These are phyloP conservation scores for Helostoma temminkii DNA, from an alignment of 2,797 vertebrate genomes.

Conservation along the genomic window DNA sequence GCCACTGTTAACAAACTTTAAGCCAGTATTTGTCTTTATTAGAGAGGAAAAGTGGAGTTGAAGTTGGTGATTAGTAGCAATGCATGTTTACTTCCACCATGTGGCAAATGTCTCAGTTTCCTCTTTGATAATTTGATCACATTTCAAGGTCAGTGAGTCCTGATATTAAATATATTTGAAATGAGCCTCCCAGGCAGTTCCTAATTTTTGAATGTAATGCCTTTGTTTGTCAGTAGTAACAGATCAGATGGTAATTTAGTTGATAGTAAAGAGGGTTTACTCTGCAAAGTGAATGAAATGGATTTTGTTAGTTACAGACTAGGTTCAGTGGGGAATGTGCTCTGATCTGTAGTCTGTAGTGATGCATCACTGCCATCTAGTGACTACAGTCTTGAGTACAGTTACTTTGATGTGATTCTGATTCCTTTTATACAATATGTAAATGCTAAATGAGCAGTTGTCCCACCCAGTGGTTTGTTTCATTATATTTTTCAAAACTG, in stretches of 20 bases:
- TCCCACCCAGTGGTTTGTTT: neutral
- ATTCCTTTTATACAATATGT: neutral
- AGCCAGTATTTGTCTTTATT: slow-evolving; percentile 5
- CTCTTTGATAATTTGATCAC: slow-evolving; percentile 36
- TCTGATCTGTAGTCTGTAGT: neutral
- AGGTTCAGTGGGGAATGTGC: neutral
- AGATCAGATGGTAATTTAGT: slow-evolving; percentile 2
- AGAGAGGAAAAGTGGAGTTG: neutral
- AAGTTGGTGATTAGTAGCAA: slow-evolving; percentile 9
- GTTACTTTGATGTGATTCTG: neutral
- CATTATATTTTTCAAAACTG: neutral
- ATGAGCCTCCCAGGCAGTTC: neutral
- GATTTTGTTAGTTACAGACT: neutral
- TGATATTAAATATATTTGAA: slow-evolving; percentile 14
- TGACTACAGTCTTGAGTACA: slow-evolving; percentile 22
- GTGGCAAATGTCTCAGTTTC: neutral
- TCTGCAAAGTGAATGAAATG: neutral
- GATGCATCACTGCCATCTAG: slow-evolving; percentile 63
- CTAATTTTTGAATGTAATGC: slow-evolving; percentile 5
- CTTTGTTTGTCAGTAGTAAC: neutral
- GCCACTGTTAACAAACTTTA: too few relatives aligned
- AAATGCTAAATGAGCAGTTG: neutral
- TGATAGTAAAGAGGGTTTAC: neutral
- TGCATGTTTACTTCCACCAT: neutral
- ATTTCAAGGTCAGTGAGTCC: slow-evolving; percentile 6